Evolutionary conservation across 2,888 invertebrate species (phyloP).

Genomic region (Chelonus formosanus): DNA sequence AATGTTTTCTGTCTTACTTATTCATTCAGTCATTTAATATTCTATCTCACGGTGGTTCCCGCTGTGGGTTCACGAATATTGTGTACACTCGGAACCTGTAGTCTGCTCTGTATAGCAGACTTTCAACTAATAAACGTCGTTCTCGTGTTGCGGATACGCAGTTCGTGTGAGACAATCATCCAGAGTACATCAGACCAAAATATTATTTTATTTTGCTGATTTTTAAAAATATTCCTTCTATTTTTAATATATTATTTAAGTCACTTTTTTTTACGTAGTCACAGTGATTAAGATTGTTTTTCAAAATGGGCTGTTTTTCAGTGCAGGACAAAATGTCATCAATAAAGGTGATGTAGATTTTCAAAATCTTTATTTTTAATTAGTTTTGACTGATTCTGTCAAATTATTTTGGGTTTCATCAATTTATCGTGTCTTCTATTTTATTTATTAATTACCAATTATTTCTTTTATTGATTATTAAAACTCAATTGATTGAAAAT

Average conservation of each 20-base stretch:
- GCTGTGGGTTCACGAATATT: not conserved
- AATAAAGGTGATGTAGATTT: slow-evolving; percentile 5
- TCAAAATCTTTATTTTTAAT: slow-evolving; percentile 1
- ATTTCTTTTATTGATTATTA: too few species aligned
- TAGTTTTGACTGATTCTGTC: not conserved
- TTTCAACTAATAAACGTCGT: slow-evolving; percentile 1
- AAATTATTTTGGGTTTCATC: too few species aligned
- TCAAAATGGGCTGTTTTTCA: slow-evolving; percentile 16
- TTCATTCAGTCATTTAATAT: too few species aligned
- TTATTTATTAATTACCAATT: too few species aligned
- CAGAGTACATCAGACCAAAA: not conserved
- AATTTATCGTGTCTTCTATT: too few species aligned
- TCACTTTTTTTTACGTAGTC: not conserved
- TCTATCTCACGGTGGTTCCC: too few species aligned
- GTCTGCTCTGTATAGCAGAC: too few species aligned
- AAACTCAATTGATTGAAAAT: too few species aligned
- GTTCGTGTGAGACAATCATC: slow-evolving; percentile 6
- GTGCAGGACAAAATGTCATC: not conserved
- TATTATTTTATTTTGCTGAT: not conserved
- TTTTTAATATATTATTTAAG: not conserved
- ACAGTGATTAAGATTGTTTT: not conserved
- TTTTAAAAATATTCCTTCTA: not conserved
- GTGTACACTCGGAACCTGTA: not conserved
- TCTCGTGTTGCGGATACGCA: not conserved
- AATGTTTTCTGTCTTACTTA: not conserved